Percentiles rank a stretch among this genome's conserved stretches.
Conservation (phyloP, 1,140 invertebrate species). For the Bombus confusus region DNA sequence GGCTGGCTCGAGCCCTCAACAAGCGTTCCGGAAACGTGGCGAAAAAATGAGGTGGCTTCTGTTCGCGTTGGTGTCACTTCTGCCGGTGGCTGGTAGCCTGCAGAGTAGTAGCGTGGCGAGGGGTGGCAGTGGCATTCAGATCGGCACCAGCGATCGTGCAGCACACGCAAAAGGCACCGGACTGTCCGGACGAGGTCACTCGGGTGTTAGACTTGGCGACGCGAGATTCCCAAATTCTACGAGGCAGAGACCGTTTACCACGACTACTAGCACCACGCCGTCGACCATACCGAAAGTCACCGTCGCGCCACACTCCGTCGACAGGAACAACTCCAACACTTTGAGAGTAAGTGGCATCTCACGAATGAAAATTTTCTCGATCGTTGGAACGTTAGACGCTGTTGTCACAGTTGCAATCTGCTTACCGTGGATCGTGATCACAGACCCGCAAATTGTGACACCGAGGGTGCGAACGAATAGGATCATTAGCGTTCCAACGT, state of each 20-base stretch:
- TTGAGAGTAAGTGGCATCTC: slow-evolving; percentile 62
- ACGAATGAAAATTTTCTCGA: neutral
- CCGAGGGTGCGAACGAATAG: neutral
- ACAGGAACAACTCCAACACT: slow-evolving; percentile 56
- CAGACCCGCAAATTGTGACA: neutral
- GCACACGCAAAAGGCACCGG: slow-evolving; percentile 57
- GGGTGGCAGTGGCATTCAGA: slow-evolving; percentile 76
- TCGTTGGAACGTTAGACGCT: neutral
- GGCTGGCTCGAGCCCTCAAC: neutral
- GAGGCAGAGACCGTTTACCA: slow-evolving; percentile 69
- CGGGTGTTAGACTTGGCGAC: slow-evolving; percentile 76
- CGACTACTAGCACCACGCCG: slow-evolving; percentile 70
- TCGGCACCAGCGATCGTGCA: slow-evolving; percentile 73
- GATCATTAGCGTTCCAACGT: no score
- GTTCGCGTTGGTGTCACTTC: slow-evolving; percentile 45
- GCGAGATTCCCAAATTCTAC: slow-evolving; percentile 75
- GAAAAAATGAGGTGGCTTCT: slow-evolving; percentile 50
- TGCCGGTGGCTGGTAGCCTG: slow-evolving; percentile 56
- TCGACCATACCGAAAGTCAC: slow-evolving; percentile 20
- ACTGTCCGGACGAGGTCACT: slow-evolving; percentile 65
- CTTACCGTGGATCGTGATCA: neutral
- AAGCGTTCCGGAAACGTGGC: neutral
- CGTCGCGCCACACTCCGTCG: slow-evolving; percentile 50
- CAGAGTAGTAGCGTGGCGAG: slow-evolving; percentile 69
- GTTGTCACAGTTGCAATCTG: neutral